Conservation (phyloP, 2,797 vertebrate species). For the Pygocentrus nattereri region DNA sequence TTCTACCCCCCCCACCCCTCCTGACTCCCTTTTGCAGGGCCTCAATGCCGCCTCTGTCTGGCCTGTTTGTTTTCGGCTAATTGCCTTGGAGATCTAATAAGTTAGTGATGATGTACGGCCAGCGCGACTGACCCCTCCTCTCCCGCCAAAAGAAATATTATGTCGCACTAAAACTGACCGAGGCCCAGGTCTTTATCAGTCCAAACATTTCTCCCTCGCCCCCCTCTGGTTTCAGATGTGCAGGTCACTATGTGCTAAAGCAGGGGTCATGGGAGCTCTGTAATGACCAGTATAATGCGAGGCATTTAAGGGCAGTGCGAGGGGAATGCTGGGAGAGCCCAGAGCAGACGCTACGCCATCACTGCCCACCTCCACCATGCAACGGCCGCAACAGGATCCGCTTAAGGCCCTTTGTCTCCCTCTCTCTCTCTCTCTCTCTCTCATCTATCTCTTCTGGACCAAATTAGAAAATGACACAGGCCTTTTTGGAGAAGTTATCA, state of each 20-base stretch:
- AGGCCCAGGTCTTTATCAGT: constrained; percentile 79
- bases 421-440: not conserved
- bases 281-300: constrained; percentile 79
- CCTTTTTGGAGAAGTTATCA: constrained; percentile 1
- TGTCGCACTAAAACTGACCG: constrained; percentile 78
- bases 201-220: constrained; percentile 70
- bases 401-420: constrained; percentile 27
- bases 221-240: constrained; percentile 78
- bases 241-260: constrained; percentile 75
- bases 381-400: constrained; percentile 18
- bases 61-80: constrained; percentile 98
- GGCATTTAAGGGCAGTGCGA: constrained; percentile 72
- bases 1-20: constrained; percentile 82
- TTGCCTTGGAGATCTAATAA: constrained; percentile 98
- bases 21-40: constrained; percentile 71
- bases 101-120: constrained; percentile 96
- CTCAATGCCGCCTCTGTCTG: constrained; percentile 92
- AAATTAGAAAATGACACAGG: constrained; percentile 14
- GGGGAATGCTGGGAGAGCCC: constrained; percentile 34
- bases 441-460: not conserved
- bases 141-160: constrained; percentile 91
- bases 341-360: constrained; percentile 20
- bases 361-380: not conserved
- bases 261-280: constrained; percentile 75
- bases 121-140: constrained; percentile 83